Conservation (phyloP, 2,113 vertebrate genomes). For the Capreolus pygargus region DNA sequence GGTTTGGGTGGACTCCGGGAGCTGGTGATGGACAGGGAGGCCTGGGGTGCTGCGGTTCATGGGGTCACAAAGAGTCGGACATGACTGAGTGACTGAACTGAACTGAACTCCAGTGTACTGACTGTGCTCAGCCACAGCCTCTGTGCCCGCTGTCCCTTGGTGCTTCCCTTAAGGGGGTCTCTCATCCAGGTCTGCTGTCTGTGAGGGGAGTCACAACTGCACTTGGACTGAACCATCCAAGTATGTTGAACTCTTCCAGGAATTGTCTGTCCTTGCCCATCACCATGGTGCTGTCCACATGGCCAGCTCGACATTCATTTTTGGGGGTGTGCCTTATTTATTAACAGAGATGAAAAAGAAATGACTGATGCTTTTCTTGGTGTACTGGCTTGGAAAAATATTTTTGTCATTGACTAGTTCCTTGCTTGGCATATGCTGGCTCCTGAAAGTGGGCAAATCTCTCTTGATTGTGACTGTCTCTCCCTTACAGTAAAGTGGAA, state of each 20-base stretch:
- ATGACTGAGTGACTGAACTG: fast-evolving
- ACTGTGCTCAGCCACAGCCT: fast-evolving
- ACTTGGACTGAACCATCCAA: neutral
- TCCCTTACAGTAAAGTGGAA: neutral
- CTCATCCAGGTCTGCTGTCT: neutral
- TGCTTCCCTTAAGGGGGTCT: neutral
- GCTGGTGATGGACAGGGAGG: neutral
- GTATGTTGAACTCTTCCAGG: neutral
- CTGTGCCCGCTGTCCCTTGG: neutral
- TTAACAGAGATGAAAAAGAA: neutral
- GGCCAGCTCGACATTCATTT: neutral
- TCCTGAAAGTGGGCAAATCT: neutral
- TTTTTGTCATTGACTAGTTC: neutral
- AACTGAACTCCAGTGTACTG: neutral
- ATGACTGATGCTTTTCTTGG: neutral
- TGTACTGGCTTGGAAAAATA: neutral
- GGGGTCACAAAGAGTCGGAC: fast-evolving
- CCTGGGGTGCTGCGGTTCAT: neutral
- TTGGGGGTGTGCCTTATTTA: neutral
- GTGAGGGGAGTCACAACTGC: fast-evolving
- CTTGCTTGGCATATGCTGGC: too few species aligned
- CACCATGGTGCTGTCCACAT: neutral
- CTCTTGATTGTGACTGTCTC: neutral
- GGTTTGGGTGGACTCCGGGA: neutral
- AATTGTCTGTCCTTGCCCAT: fast-evolving